phyloP scores from a whole-genome alignment of 2,113 vertebrate species.

The Catharus bicknelli region DNA sequence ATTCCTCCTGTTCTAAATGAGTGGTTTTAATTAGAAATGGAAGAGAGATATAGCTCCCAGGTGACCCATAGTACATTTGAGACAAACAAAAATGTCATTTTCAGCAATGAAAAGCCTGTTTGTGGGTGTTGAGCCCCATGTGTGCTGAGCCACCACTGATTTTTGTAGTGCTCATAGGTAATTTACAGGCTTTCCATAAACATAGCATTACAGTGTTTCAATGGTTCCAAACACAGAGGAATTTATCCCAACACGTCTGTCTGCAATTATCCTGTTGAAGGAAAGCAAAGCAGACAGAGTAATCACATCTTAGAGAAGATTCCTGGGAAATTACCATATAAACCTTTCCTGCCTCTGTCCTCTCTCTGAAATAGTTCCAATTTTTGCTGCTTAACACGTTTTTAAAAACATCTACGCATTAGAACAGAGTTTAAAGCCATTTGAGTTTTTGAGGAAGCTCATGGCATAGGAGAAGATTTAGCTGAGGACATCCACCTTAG shows the following conservation, averaged over 20 bases:
- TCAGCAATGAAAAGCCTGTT: background rate
- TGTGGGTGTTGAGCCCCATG: background rate
- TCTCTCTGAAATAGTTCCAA: background rate
- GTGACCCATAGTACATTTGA: background rate
- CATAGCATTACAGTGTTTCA: slow-evolving; percentile 9
- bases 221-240: slow-evolving; percentile 33
- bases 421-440: background rate
- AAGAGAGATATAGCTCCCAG: background rate
- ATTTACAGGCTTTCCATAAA: slow-evolving; percentile 48
- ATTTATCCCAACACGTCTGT: slow-evolving; percentile 4
- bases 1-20: background rate
- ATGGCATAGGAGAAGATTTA: background rate
- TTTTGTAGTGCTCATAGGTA: slow-evolving; percentile 21
- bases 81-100: background rate
- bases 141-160: background rate
- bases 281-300: slow-evolving; percentile 27
- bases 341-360: background rate
- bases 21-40: background rate
- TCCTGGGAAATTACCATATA: background rate
- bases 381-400: background rate
- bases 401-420: background rate
- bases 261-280: slow-evolving; percentile 34
- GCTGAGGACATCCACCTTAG: background rate
- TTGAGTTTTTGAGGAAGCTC: background rate
- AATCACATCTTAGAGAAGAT: slow-evolving; percentile 13